Percentiles rank a stretch among this genome's conserved stretches.
These are phyloP conservation scores for Agriopis leucophaearia DNA, from an alignment of 2,888 invertebrate species.

Conservation along the genomic window DNA sequence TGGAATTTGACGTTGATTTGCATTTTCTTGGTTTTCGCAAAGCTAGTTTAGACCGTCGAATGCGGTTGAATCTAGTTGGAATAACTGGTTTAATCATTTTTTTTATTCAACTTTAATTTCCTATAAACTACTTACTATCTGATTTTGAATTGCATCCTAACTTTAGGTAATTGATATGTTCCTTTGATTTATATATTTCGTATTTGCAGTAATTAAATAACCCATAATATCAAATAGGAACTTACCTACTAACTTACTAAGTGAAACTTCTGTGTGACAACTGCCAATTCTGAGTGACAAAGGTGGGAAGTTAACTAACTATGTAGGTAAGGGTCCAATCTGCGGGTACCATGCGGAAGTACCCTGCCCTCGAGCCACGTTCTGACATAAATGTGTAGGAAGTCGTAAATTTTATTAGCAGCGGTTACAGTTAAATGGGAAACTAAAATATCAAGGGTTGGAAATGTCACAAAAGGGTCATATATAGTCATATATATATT, in stretches of 20 bases:
- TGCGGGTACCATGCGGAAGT: slow-evolving; percentile 3
- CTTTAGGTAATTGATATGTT: too few species aligned
- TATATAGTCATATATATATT: not conserved
- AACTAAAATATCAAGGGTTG: slow-evolving; percentile 11
- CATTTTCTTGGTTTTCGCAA: too few species aligned
- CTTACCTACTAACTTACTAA: too few species aligned
- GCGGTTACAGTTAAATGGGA: slow-evolving; percentile 4
- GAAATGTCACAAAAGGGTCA: slow-evolving; percentile 2
- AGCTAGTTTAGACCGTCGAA: too few species aligned
- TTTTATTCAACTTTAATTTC: too few species aligned
- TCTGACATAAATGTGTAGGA: slow-evolving; percentile 13
- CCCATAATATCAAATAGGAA: too few species aligned
- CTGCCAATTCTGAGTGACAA: slow-evolving; percentile 7
- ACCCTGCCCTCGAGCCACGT: slow-evolving; percentile 2
- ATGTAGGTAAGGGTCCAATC: slow-evolving; percentile 6
- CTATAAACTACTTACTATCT: too few species aligned
- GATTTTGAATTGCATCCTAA: too few species aligned
- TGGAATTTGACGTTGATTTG: too few species aligned
- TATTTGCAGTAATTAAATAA: not conserved
- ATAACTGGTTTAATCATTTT: too few species aligned
- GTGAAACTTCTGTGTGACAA: not conserved
- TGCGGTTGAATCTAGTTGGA: too few species aligned
- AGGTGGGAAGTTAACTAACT: slow-evolving; percentile 2
- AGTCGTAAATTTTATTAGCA: slow-evolving; percentile 26
- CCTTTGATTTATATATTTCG: too few species aligned